phyloP scores from a whole-genome alignment of 2,113 vertebrate genomes.

The Spea multiplicata region DNA sequence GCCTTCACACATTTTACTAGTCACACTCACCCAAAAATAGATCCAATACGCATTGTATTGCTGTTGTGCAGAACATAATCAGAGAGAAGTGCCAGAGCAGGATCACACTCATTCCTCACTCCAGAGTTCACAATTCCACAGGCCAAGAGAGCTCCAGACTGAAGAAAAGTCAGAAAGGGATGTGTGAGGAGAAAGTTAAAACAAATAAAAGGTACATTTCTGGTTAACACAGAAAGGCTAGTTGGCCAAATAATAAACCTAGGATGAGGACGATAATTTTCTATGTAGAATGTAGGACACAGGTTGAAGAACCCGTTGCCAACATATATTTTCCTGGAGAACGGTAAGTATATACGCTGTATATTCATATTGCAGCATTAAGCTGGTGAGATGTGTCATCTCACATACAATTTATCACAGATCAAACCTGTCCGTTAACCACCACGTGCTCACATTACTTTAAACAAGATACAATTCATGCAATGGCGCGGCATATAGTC shows the following conservation, averaged over 20 bases:
- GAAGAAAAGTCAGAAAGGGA: conserved; percentile 21
- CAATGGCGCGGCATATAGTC: too few relatives aligned
- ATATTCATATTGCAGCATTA: too few relatives aligned
- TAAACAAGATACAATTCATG: too few relatives aligned
- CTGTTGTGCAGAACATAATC: conserved; percentile 98
- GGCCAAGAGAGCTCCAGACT: conserved; percentile 94
- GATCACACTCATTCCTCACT: conserved; percentile 96
- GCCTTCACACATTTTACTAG: too few relatives aligned
- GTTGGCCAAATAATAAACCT: background rate
- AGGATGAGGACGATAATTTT: background rate
- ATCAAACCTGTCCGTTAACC: too few relatives aligned
- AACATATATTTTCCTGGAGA: too few relatives aligned
- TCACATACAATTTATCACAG: too few relatives aligned
- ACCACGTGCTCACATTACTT: too few relatives aligned
- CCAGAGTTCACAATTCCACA: conserved; percentile 97
- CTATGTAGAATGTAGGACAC: too few relatives aligned
- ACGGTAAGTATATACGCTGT: too few relatives aligned
- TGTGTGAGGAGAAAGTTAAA: background rate
- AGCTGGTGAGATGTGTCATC: too few relatives aligned
- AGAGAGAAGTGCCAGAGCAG: conserved; percentile 89
- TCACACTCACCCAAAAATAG: conserved; percentile 91
- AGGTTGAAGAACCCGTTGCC: too few relatives aligned
- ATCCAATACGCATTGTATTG: conserved; percentile 95
- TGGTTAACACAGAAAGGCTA: background rate
- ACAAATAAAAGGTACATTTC: background rate